These are phyloP conservation scores for Eupithecia exiguata DNA, from an alignment of 2,888 invertebrate species.

Conservation along the genomic window DNA sequence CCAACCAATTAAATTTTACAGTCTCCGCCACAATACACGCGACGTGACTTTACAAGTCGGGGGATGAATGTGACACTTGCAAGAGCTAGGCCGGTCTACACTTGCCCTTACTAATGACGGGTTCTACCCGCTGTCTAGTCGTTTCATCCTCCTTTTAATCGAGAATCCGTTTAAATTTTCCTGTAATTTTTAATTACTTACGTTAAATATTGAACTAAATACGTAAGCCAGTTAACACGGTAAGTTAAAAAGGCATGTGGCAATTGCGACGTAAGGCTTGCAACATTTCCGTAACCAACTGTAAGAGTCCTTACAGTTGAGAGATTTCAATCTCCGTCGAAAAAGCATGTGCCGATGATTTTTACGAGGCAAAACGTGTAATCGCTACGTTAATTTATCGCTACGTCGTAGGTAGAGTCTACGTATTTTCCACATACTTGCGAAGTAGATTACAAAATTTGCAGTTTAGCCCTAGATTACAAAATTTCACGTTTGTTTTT, in stretches of 20 bases:
- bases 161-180: constrained; percentile 46
- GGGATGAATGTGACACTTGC: constrained; percentile 55
- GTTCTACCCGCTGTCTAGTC: constrained; percentile 40
- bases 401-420: not conserved
- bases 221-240: constrained; percentile 65
- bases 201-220: constrained; percentile 70
- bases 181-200: constrained; percentile 70
- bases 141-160: constrained; percentile 57
- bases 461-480: constrained; percentile 2
- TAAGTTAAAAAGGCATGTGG: constrained; percentile 79
- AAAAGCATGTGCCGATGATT: constrained; percentile 50
- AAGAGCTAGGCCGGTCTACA: constrained; percentile 46
- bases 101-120: constrained; percentile 48
- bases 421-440: constrained; percentile 1
- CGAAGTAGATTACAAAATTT: not conserved
- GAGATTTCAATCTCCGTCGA: constrained; percentile 74
- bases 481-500: not conserved
- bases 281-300: constrained; percentile 72
- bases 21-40: constrained; percentile 67
- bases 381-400: constrained; percentile 5
- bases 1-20: constrained; percentile 81
- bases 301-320: constrained; percentile 74
- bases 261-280: constrained; percentile 81
- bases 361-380: constrained; percentile 16
- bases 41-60: constrained; percentile 62